Evolutionary conservation across 2,797 vertebrate species (phyloP).

Genomic region (Sebastolobus altivelis): DNA sequence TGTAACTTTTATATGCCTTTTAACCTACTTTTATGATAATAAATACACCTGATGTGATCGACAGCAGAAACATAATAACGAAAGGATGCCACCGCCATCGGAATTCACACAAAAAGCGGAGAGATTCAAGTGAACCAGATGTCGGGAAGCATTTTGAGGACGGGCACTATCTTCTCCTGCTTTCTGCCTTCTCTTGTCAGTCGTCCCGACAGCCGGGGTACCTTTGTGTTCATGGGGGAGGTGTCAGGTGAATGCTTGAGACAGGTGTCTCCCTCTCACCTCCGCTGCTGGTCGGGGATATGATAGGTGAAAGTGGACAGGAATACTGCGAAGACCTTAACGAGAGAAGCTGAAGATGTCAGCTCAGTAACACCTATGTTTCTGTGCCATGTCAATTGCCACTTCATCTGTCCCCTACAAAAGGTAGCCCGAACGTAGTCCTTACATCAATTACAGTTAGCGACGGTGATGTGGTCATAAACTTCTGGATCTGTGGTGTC

Average conservation of each 20-base stretch:
- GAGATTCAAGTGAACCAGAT: conserved; percentile 52
- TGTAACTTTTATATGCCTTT: neutral
- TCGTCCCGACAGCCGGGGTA: conserved; percentile 42
- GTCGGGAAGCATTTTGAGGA: conserved; percentile 56
- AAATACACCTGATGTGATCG: conserved; percentile 27
- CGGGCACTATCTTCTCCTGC: conserved; percentile 29
- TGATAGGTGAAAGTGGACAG: conserved; percentile 61
- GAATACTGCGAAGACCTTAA: conserved; percentile 38
- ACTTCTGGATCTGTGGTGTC: conserved; percentile 29
- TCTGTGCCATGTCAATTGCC: conserved; percentile 50
- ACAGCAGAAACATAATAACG: conserved; percentile 6
- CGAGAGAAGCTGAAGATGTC: conserved; percentile 46
- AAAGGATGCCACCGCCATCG: conserved; percentile 45
- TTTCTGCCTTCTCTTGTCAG: conserved; percentile 50
- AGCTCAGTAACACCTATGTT: conserved; percentile 46
- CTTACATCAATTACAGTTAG: conserved; percentile 78
- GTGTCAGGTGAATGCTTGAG: conserved; percentile 64
- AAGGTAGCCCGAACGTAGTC: conserved; percentile 51
- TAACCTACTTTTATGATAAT: conserved; percentile 25
- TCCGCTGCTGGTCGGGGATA: conserved; percentile 22
- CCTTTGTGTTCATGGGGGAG: conserved; percentile 45
- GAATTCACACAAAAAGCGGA: conserved; percentile 30
- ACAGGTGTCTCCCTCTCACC: conserved; percentile 71
- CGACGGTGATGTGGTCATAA: conserved; percentile 60
- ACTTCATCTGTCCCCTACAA: conserved; percentile 39